phyloP scores from a whole-genome alignment of 2,113 vertebrate species.

The Benitochromis conjunctus region DNA sequence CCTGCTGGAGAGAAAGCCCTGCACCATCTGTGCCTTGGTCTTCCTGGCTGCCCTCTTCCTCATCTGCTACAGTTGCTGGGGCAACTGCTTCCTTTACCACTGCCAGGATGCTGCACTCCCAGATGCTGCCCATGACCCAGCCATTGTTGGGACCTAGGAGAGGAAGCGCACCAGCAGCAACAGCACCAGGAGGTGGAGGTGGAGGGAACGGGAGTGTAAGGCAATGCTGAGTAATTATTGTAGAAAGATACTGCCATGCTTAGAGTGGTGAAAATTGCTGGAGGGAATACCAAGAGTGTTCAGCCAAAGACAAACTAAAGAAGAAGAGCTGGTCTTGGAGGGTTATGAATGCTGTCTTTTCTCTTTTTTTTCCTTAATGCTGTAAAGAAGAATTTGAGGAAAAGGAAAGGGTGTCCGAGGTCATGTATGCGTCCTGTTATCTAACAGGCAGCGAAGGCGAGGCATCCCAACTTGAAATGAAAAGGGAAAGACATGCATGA shows the following conservation, averaged over 20 bases:
- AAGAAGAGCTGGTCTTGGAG: neutral
- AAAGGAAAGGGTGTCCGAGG: neutral
- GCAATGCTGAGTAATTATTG: neutral
- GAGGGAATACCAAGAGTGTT: neutral
- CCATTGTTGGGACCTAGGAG: conserved; percentile 89
- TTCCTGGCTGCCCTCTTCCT: conserved; percentile 96
- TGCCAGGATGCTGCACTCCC: conserved; percentile 91
- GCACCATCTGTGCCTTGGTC: conserved; percentile 99
- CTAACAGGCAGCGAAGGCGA: neutral
- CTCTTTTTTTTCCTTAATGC: neutral
- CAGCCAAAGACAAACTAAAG: neutral
- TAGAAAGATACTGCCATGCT: conserved; percentile 29
- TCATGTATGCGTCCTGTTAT: neutral
- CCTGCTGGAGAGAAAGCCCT: conserved; percentile 97
- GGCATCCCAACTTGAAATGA: neutral
- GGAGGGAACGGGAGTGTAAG: neutral
- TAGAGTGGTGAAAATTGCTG: neutral
- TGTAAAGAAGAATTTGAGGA: conserved; percentile 9
- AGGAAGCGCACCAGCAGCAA: too few relatives aligned
- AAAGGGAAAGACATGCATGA: neutral
- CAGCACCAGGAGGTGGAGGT: neutral
- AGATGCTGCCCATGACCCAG: conserved; percentile 86
- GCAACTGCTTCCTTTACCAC: conserved; percentile 99
- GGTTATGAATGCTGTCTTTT: neutral
- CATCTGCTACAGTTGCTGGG: conserved; percentile 99